Conservation (phyloP, 30 jellyfish, hydroid and myxozoan genomes). For the Aurelia sp. region DNA sequence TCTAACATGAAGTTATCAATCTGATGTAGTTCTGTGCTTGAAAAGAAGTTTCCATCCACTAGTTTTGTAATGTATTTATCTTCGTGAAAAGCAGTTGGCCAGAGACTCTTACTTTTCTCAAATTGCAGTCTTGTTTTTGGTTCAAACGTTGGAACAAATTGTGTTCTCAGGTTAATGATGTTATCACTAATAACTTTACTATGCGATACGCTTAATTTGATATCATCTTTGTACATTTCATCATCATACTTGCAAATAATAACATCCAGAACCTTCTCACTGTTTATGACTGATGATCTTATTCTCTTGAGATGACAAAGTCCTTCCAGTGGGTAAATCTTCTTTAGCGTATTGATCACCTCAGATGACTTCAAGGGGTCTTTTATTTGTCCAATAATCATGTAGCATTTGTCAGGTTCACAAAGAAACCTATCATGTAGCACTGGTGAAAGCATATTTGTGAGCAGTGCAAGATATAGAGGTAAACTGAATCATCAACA, state of each 20-base stretch:
- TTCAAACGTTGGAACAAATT: constrained; percentile 34
- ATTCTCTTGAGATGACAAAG: constrained; percentile 52
- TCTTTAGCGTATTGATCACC: constrained; percentile 12
- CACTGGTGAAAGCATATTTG: constrained; percentile 19
- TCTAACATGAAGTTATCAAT: constrained; percentile 18
- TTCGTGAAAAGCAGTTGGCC: constrained; percentile 95
- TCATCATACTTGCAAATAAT: constrained; percentile 21
- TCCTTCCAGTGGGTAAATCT: constrained; percentile 14
- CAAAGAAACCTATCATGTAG: constrained; percentile 25
- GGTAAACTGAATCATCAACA: neutral
- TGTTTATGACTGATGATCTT: constrained; percentile 5
- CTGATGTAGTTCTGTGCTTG: constrained; percentile 2
- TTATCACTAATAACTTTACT: neutral
- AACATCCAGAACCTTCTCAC: constrained; percentile 16
- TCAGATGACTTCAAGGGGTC: constrained; percentile 1
- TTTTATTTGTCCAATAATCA: constrained; percentile 18
- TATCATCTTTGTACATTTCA: neutral
- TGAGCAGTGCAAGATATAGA: neutral
- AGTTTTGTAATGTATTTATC: constrained; percentile 59
- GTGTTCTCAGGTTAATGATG: constrained; percentile 10
- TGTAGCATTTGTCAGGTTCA: constrained; percentile 11
- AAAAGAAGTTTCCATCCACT: constrained; percentile 13
- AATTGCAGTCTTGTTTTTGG: constrained; percentile 86
- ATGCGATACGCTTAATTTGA: neutral
- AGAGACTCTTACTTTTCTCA: constrained; percentile 51